Evolutionary conservation across 1,140 invertebrate genomes (phyloP), one percentile per base, ranked within the genome.

Genomic region (Cherax destructor): DNA sequence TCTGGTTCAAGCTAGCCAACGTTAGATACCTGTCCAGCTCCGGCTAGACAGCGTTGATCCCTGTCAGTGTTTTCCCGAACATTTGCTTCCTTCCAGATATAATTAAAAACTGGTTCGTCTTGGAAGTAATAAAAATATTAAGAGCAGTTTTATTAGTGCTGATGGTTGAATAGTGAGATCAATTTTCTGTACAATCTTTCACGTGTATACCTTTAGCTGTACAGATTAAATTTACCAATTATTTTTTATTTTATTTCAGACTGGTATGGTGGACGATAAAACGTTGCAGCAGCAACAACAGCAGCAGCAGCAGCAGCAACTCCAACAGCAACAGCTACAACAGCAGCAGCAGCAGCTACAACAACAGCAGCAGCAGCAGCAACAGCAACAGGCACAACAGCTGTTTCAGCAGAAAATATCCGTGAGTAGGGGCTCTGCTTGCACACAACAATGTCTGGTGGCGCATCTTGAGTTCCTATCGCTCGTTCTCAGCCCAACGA

Each of bases 291-390:
- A 61, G 13, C 72, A 86, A 18, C 91, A 86, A 21, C 61, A 78
- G 61, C 87, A 61, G 52, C 87, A 88, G 18, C 91, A 89, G 49
- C 91, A 91, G 18, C 92, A 92, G 65, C 92, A 92, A 65, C 88
- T 83, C 18, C 69, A 30, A 21, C 59, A 59, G 18, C 91, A 92
- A n/a, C 91, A 89, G 52, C 21, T 11, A 13, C 81, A 47, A 24
- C 59, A 80, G 10, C 61, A 78, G 61, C 87, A 61, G 52, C 87
- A 88, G 18, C 91, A 84, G n/a, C 91, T 86, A 18, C 92, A 92
- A 76, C 92, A 92, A 65, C 88, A 86, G 18, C 69, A 30, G 30
- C 59, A 59, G 24, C 91, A 92, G 47, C 91, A 89, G 52, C 21
- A n/a, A 49, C 81, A 47, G 16, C 59, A 80, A 13, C 56, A 65